phyloP scores from a whole-genome alignment of 1,140 invertebrate genomes.

The Diplogasteroides magnus region DNA sequence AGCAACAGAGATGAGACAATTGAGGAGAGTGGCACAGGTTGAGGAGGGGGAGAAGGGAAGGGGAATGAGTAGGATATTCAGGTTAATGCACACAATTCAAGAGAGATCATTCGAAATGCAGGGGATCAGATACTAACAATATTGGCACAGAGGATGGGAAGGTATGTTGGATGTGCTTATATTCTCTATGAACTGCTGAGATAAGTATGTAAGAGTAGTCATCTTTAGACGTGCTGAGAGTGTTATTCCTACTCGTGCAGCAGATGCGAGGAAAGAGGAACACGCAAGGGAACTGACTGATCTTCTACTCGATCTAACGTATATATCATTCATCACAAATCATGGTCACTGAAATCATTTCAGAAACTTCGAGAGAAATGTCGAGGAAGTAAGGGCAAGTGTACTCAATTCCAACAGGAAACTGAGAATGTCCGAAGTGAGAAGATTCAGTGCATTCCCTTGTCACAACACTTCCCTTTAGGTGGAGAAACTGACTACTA shows the following conservation, averaged over 20 bases:
- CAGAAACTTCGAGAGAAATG: conserved; percentile 40
- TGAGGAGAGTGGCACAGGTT: conserved; percentile 27
- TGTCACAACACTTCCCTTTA: too few relatives aligned
- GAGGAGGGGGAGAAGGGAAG: not conserved
- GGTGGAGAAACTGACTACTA: conserved; percentile 48
- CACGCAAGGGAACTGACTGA: conserved; percentile 12
- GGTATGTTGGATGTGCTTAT: not conserved
- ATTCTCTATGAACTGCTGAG: not conserved
- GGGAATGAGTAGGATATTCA: conserved; percentile 1
- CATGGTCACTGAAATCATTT: conserved; percentile 9
- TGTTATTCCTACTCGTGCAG: conserved; percentile 2
- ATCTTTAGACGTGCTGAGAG: not conserved
- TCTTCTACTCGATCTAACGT: conserved; percentile 25
- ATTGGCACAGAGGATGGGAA: conserved; percentile 8
- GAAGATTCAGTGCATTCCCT: too few relatives aligned
- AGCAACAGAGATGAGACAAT: conserved; percentile 14
- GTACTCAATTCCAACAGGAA: conserved; percentile 49
- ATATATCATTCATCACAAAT: conserved; percentile 6
- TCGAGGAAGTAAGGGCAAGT: conserved; percentile 42
- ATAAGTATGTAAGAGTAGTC: not conserved
- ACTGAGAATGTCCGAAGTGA: conserved; percentile 49
- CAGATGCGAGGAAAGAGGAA: conserved; percentile 17
- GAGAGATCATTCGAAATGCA: conserved; percentile 15
- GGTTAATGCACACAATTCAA: conserved; percentile 24
- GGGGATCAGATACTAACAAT: conserved; percentile 21